Evolutionary conservation across 2,113 vertebrate genomes (phyloP).

Genomic region (Oenanthe melanoleuca): DNA sequence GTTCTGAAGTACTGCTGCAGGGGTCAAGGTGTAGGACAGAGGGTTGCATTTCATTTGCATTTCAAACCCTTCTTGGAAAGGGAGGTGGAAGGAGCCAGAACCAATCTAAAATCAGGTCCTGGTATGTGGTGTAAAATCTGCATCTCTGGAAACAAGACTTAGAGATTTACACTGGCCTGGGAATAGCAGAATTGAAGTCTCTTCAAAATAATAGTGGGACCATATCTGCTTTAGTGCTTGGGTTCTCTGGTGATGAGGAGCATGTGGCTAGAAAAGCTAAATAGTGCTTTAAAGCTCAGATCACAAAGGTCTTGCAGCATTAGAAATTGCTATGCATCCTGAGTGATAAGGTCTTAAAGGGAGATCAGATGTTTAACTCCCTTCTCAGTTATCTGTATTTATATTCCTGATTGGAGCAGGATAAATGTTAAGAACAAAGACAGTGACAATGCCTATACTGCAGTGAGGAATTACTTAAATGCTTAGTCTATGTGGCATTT

Average conservation of each 20-base stretch:
- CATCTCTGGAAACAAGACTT: neutral
- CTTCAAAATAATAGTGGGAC: neutral
- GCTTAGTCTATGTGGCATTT: neutral
- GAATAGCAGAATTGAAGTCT: neutral
- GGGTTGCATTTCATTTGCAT: neutral
- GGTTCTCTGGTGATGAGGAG: neutral
- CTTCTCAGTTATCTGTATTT: neutral
- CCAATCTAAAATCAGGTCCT: neutral
- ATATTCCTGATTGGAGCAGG: neutral
- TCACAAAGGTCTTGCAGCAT: neutral
- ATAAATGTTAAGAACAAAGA: neutral
- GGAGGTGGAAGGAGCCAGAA: neutral
- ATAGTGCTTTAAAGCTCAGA: neutral
- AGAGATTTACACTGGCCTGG: neutral
- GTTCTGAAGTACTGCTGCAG: neutral
- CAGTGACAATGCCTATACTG: neutral
- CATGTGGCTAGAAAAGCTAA: neutral
- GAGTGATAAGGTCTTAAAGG: neutral
- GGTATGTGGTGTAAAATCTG: neutral
- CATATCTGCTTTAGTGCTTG: neutral
- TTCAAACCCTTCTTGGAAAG: neutral
- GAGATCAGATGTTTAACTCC: neutral
- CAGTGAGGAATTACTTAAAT: neutral
- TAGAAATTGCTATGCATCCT: neutral
- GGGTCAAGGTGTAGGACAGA: fast-evolving